Evolutionary conservation across 2,797 vertebrate genomes (phyloP).

Genomic region (Pseudochirops corinnae): DNA sequence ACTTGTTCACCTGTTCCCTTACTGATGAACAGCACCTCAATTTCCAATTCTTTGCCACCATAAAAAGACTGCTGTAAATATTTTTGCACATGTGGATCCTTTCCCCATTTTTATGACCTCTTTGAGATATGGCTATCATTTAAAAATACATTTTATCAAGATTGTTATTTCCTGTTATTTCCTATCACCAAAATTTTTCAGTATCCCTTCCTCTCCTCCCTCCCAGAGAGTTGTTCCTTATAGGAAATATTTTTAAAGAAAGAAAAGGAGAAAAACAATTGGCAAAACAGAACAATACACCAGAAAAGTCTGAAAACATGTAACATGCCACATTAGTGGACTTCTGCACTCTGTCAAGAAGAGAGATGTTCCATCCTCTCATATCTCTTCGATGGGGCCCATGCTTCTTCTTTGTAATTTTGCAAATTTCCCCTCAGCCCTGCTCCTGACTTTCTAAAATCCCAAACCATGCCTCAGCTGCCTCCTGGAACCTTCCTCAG

Average conservation of each 20-base stretch:
- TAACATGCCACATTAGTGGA: neutral
- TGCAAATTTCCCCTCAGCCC: neutral
- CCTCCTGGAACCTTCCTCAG: neutral
- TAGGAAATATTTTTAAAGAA: neutral
- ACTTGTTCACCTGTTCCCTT: no score
- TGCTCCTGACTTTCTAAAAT: neutral
- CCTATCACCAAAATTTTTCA: neutral
- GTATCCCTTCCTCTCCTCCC: neutral
- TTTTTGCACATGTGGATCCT: no score
- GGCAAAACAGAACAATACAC: neutral
- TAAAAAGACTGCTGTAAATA: no score
- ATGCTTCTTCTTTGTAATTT: neutral
- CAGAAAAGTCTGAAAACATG: neutral
- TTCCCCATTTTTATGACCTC: no score
- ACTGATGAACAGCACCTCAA: no score
- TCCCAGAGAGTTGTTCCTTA: neutral
- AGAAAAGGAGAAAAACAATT: neutral
- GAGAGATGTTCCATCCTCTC: neutral
- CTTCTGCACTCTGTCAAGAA: neutral
- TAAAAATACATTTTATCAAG: neutral
- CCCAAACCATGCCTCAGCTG: neutral
- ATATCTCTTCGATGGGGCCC: neutral
- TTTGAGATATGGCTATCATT: no score
- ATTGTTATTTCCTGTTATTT: neutral
- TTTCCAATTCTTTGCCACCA: no score